These are phyloP conservation scores for Vidua macroura DNA, from an alignment of 2,113 vertebrate species.

Conservation along the genomic window DNA sequence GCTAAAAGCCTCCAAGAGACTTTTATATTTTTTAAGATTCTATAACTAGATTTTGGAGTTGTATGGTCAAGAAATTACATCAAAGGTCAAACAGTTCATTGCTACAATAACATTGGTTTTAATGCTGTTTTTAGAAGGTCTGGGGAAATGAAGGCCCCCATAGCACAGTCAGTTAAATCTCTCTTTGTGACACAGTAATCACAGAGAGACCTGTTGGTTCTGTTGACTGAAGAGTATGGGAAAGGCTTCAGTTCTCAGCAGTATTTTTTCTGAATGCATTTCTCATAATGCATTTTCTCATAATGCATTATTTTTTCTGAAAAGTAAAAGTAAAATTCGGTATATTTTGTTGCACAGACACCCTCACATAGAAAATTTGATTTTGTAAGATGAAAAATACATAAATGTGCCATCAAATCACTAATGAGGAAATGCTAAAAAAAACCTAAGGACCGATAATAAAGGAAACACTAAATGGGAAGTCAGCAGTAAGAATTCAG, in stretches of 20 bases:
- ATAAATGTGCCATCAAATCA: background rate
- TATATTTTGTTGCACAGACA: background rate
- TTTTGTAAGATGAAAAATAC: background rate
- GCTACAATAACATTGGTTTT: background rate
- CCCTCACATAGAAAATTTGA: background rate
- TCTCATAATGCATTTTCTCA: no score
- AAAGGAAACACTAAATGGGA: background rate
- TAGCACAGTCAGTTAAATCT: background rate
- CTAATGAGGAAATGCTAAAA: background rate
- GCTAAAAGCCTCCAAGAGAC: background rate
- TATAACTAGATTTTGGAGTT: background rate
- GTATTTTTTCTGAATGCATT: background rate
- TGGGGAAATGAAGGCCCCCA: background rate
- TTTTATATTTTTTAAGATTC: background rate
- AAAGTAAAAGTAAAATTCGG: background rate
- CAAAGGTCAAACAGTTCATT: background rate
- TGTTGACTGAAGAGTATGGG: background rate
- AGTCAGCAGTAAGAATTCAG: background rate
- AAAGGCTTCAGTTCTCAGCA: background rate
- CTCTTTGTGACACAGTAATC: background rate
- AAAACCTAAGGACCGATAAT: background rate
- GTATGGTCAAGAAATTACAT: background rate
- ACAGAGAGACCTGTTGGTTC: background rate
- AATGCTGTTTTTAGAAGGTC: background rate
- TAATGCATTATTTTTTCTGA: background rate